These are phyloP conservation scores for Mastomys natalensis DNA, from an alignment of 2,113 vertebrate genomes.

Conservation along the genomic window DNA sequence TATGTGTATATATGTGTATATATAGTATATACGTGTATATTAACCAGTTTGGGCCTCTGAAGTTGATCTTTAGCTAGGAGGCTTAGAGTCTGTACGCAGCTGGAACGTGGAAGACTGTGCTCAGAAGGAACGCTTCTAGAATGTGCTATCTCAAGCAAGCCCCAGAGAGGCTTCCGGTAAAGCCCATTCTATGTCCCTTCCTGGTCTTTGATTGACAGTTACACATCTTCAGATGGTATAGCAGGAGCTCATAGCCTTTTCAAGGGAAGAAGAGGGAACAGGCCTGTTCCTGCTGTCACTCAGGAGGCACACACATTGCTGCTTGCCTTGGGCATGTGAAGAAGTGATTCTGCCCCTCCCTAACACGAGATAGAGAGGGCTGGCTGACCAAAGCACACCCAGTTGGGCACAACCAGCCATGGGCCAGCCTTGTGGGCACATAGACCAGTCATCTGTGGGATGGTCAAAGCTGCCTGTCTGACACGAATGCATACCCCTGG, in stretches of 20 bases:
- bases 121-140: background rate
- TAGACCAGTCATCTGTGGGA: background rate
- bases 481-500: background rate
- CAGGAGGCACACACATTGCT: background rate
- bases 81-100: too few relatives aligned
- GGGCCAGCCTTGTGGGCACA: background rate
- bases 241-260: too few relatives aligned
- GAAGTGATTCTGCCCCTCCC: conserved; percentile 3
- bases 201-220: background rate
- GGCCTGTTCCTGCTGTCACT: background rate
- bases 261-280: background rate
- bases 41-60: background rate
- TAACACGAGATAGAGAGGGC: background rate
- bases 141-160: background rate
- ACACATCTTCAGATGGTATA: background rate
- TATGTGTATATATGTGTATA: background rate
- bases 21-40: too few relatives aligned
- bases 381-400: conserved; percentile 7
- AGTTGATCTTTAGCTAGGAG: background rate
- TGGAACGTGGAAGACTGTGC: too few relatives aligned
- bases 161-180: background rate
- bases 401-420: background rate
- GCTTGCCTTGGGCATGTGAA: background rate
- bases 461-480: background rate
- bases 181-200: background rate